Percentiles rank a stretch among this genome's conserved stretches.
These are phyloP conservation scores for Pogona vitticeps DNA, from an alignment of 2,113 vertebrate genomes.

Conservation along the genomic window DNA sequence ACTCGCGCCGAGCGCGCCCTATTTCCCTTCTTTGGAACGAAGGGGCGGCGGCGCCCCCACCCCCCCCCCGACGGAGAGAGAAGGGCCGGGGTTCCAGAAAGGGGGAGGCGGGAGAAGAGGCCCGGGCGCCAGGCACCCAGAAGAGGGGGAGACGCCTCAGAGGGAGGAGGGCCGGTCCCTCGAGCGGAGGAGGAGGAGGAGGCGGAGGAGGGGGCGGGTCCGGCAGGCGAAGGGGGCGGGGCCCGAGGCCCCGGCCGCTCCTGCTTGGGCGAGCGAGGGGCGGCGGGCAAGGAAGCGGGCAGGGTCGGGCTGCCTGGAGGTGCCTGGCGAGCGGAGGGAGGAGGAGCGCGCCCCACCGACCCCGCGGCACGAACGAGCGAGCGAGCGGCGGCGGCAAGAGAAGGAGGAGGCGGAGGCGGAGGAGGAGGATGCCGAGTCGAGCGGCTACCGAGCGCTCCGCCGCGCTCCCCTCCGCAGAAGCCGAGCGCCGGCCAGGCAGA, in stretches of 20 bases:
- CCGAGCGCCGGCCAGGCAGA: conserved; percentile 12
- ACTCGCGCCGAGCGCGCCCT: too few relatives aligned
- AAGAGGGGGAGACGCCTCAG: background rate
- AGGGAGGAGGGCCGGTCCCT: background rate
- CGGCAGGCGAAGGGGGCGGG: background rate
- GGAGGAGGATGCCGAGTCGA: conserved; percentile 11
- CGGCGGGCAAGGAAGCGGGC: background rate
- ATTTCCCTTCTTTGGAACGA: too few relatives aligned
- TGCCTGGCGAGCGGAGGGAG: background rate
- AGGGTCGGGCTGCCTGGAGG: background rate
- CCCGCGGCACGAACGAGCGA: too few relatives aligned
- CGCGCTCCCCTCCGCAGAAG: background rate
- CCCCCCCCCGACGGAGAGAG: too few relatives aligned
- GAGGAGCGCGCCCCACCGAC: too few relatives aligned
- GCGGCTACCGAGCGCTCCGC: background rate
- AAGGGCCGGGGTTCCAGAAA: too few relatives aligned
- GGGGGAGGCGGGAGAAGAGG: too few relatives aligned
- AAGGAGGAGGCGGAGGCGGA: background rate
- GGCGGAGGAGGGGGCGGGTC: background rate
- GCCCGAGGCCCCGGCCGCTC: background rate
- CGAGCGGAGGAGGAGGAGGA: background rate
- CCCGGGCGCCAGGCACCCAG: background rate
- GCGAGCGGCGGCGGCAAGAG: conserved; percentile 2
- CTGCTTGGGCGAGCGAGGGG: conserved; percentile 13
- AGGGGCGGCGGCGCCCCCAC: too few relatives aligned